phyloP scores from a whole-genome alignment of 2,797 vertebrate genomes.

The Craterocephalus amniculus region DNA sequence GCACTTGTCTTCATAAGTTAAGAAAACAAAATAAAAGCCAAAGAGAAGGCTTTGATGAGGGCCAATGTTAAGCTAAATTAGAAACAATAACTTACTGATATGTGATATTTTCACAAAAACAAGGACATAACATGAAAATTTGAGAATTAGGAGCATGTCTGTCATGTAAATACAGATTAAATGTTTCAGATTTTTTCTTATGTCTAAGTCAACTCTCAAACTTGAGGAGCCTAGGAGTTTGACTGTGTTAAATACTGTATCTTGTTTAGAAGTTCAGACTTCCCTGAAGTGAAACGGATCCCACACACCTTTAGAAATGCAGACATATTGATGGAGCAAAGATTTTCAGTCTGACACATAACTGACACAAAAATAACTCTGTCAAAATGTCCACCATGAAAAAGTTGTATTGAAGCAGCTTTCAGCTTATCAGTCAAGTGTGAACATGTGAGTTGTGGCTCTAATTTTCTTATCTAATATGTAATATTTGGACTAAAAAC shows the following conservation, averaged over 20 bases:
- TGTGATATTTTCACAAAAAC: background rate
- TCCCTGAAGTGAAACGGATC: background rate
- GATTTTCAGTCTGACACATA: background rate
- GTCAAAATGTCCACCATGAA: background rate
- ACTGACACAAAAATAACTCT: background rate
- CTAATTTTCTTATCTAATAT: too few species aligned
- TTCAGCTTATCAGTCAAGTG: too few species aligned
- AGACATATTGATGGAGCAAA: background rate
- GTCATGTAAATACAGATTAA: background rate
- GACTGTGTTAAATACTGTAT: too few species aligned
- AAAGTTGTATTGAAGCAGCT: background rate
- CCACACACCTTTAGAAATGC: background rate
- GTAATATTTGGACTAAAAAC: too few species aligned
- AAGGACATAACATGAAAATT: background rate
- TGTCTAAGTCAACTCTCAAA: background rate
- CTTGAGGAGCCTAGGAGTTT: background rate
- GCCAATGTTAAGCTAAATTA: background rate
- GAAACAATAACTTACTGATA: background rate
- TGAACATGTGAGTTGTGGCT: too few species aligned
- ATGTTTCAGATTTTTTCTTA: background rate
- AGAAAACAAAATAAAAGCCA: conserved; percentile 1
- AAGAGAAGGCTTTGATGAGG: background rate
- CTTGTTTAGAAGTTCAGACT: background rate
- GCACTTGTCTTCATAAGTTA: conserved; percentile 29
- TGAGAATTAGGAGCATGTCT: background rate